Evolutionary conservation across 2,797 vertebrate species (phyloP).

Genomic region (Tiaroga cobitis): DNA sequence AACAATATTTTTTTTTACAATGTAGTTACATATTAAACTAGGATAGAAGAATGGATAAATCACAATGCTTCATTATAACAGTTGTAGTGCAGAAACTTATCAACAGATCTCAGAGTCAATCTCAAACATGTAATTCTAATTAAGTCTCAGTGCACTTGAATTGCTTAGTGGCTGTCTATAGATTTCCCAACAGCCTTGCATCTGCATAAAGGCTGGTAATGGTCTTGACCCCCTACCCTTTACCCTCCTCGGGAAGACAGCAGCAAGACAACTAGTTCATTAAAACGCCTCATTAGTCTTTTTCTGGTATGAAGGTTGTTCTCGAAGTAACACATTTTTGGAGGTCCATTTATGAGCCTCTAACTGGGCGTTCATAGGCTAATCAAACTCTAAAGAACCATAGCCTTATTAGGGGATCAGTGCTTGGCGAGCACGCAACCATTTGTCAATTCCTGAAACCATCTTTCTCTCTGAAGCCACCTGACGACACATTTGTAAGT

Average conservation of each 20-base stretch:
- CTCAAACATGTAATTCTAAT: slow-evolving; percentile 42
- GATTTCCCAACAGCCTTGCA: slow-evolving; percentile 38
- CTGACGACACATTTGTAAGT: slow-evolving; percentile 28
- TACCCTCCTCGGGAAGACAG: slow-evolving; percentile 30
- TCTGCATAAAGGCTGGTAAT: slow-evolving; percentile 43
- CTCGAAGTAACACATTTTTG: slow-evolving; percentile 40
- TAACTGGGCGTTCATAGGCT: slow-evolving; percentile 39
- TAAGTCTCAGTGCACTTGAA: slow-evolving; percentile 41
- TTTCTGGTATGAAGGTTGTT: slow-evolving; percentile 45
- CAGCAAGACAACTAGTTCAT: slow-evolving; percentile 50
- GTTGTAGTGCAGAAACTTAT: slow-evolving; percentile 15
- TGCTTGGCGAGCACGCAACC: slow-evolving; percentile 2
- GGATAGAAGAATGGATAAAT: not conserved
- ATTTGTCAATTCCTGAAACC: slow-evolving; percentile 24
- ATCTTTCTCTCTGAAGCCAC: slow-evolving; percentile 32
- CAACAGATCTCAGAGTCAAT: slow-evolving; percentile 33
- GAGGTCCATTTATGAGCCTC: slow-evolving; percentile 45
- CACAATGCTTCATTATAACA: slow-evolving; percentile 34
- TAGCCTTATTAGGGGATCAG: slow-evolving; percentile 25
- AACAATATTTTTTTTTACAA: no score
- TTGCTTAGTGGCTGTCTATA: slow-evolving; percentile 40
- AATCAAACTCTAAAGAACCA: slow-evolving; percentile 43
- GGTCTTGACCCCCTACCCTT: slow-evolving; percentile 42
- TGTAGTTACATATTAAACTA: not conserved
- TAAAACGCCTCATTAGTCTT: slow-evolving; percentile 57